Conservation (phyloP, 2,113 vertebrate genomes). For the Engystomops pustulosus region DNA sequence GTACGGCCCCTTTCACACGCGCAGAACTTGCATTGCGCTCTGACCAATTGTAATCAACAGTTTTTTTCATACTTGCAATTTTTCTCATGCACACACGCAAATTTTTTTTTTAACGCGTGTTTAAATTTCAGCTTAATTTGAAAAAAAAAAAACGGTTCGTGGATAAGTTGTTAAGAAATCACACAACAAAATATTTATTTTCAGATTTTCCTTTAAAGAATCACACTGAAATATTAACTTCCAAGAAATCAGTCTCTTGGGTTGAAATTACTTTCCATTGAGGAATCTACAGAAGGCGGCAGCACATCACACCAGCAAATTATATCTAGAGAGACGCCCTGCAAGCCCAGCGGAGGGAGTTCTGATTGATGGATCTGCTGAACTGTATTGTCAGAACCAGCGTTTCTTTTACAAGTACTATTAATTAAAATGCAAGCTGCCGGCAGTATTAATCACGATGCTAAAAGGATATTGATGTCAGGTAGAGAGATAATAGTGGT, state of each 20-base stretch:
- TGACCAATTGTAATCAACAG: no score
- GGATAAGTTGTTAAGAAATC: no score
- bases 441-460: slow-evolving; percentile 19
- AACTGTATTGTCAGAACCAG: background rate
- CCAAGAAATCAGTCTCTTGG: background rate
- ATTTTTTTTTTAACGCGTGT: no score
- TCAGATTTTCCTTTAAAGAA: background rate
- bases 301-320: background rate
- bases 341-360: background rate
- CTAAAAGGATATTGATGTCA: background rate
- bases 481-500: background rate
- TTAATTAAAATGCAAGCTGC: background rate
- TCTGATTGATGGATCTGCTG: background rate
- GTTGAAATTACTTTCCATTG: background rate
- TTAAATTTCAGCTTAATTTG: no score
- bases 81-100: no score
- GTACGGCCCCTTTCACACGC: no score
- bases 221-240: background rate
- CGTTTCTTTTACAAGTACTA: background rate
- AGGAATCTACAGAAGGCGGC: background rate
- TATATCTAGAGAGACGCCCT: background rate
- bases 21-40: no score
- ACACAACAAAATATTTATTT: background rate
- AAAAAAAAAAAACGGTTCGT: no score
- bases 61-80: no score